Percentiles rank a stretch among this genome's conserved stretches.
phyloP scores from a whole-genome alignment of 2,113 vertebrate species.

The Zingel zingel region DNA sequence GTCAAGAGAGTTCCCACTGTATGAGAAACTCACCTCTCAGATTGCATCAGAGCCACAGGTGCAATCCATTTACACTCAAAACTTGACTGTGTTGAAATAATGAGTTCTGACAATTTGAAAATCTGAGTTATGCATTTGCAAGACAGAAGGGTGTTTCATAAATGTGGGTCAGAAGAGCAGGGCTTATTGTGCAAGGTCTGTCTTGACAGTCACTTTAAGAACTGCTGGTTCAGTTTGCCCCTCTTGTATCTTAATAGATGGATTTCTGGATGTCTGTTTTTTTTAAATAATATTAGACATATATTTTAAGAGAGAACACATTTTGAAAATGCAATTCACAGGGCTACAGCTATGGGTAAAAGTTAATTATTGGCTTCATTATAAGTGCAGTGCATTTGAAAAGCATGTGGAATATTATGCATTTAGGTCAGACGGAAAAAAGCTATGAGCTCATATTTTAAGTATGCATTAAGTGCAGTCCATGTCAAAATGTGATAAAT shows the following conservation, averaged over 20 bases:
- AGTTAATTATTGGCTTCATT: neutral
- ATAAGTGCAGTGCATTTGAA: neutral
- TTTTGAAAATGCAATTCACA: neutral
- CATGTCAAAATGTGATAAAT: neutral
- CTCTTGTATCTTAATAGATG: neutral
- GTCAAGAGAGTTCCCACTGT: conserved; percentile 59
- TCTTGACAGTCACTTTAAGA: neutral
- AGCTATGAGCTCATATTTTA: neutral
- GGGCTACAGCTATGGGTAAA: neutral
- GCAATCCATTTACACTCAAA: conserved; percentile 30
- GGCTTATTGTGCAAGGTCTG: neutral
- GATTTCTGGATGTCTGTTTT: neutral
- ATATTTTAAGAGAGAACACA: neutral
- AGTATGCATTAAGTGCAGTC: neutral
- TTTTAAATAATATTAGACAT: neutral
- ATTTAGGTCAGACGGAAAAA: neutral
- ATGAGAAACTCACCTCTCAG: conserved; percentile 61
- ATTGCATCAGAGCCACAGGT: conserved; percentile 75
- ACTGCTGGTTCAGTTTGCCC: neutral
- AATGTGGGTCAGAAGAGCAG: neutral
- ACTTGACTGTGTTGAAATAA: neutral
- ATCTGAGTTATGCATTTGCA: neutral
- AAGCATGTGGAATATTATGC: neutral
- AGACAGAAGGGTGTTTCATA: neutral
- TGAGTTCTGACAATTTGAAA: neutral